A percentile compares a stretch with the other conserved stretches of the same genome.
Conservation (phyloP, 1,140 invertebrate genomes). For the Bombus cullumanus region DNA sequence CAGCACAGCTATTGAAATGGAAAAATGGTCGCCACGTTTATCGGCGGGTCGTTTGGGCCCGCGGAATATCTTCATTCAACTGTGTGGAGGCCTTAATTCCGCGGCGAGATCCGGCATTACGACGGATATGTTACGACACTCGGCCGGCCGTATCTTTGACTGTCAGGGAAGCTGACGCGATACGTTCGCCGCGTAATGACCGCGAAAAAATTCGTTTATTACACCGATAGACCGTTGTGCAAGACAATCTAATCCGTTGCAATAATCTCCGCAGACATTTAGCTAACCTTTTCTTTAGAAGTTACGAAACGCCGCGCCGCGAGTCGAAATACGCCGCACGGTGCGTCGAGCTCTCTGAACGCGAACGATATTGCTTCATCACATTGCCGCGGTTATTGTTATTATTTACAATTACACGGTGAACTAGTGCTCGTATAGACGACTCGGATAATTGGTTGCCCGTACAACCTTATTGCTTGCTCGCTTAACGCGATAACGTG, state of each 20-base stretch:
- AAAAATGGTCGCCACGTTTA: neutral
- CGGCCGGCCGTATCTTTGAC: constrained; percentile 43
- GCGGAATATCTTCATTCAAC: neutral
- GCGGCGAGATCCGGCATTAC: constrained; percentile 59
- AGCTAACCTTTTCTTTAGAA: constrained; percentile 49
- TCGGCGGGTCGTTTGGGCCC: neutral
- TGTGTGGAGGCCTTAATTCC: constrained; percentile 51
- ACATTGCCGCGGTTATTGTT: neutral
- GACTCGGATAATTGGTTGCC: neutral
- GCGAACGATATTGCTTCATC: constrained; percentile 11
- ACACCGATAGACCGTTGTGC: constrained; percentile 52
- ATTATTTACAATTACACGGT: neutral
- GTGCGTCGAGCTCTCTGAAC: constrained; percentile 1
- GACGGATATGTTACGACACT: constrained; percentile 55
- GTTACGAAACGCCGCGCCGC: constrained; percentile 36
- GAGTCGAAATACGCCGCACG: constrained; percentile 36
- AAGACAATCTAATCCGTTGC: constrained; percentile 55
- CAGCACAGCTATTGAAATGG: neutral
- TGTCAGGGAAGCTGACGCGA: constrained; percentile 28
- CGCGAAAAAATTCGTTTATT: constrained; percentile 48
- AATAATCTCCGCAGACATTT: constrained; percentile 51
- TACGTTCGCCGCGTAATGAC: constrained; percentile 36
- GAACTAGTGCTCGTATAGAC: neutral
- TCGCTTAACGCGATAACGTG: neutral
- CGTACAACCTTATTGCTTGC: neutral